These are phyloP conservation scores for Eucidaris tribuloides DNA, from an alignment of 35 echinoderm and acorn worm species.

Conservation along the genomic window DNA sequence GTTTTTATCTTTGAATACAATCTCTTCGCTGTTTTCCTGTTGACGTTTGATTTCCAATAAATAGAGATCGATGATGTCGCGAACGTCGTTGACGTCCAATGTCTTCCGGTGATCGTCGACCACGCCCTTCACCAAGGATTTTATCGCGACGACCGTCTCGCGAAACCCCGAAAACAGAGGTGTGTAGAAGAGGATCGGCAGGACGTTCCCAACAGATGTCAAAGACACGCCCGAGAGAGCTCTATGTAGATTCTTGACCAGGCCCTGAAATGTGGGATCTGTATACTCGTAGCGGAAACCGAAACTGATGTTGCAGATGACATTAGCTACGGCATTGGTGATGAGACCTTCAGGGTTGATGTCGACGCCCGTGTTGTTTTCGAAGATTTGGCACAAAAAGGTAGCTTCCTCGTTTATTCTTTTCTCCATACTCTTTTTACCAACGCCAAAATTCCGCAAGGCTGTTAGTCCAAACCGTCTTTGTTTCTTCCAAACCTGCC, in stretches of 20 bases:
- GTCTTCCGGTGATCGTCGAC: background rate
- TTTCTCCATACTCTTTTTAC: slow-evolving; percentile 41
- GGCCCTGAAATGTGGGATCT: background rate
- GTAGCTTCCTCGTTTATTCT: slow-evolving; percentile 41
- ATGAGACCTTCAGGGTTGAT: slow-evolving; percentile 1
- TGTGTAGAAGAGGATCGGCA: background rate
- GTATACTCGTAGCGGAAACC: background rate
- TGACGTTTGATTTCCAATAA: slow-evolving; percentile 6
- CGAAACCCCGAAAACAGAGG: background rate
- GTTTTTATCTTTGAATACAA: background rate
- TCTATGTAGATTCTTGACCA: background rate
- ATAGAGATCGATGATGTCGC: slow-evolving; percentile 15
- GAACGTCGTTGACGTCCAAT: slow-evolving; percentile 1
- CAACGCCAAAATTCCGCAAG: slow-evolving; percentile 46
- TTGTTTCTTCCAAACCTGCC: slow-evolving; percentile 27
- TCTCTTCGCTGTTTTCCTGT: background rate
- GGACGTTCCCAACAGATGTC: background rate
- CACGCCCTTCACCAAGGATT: background rate
- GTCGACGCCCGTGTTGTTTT: background rate
- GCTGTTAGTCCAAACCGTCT: slow-evolving; percentile 29
- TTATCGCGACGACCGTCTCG: background rate
- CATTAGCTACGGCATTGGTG: slow-evolving; percentile 4
- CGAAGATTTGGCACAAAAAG: slow-evolving; percentile 5
- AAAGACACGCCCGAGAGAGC: background rate
- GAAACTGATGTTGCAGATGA: slow-evolving; percentile 18